phyloP scores from a whole-genome alignment of 2,888 invertebrate species.

The Drosophila sordidapex region DNA sequence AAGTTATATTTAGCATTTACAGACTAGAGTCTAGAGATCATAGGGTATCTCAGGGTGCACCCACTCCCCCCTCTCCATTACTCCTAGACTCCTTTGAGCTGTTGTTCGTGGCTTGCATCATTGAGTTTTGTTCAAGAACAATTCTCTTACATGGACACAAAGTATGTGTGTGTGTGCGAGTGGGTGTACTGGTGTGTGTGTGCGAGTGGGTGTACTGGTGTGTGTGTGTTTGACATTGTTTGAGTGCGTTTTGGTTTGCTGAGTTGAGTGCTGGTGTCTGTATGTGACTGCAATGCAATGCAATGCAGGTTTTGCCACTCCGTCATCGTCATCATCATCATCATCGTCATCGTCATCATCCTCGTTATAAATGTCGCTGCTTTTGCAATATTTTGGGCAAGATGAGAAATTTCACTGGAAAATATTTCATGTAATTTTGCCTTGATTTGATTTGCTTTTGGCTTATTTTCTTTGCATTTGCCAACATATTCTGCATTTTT shows the following conservation, averaged over 20 bases:
- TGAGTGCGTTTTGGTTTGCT: conserved; percentile 29
- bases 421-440: conserved; percentile 31
- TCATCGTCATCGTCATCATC: conserved; percentile 37
- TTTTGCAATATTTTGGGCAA: background rate
- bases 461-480: conserved; percentile 18
- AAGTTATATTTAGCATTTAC: background rate
- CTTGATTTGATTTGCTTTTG: conserved; percentile 43
- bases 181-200: conserved; percentile 16
- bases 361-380: conserved; percentile 62
- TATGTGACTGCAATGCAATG: conserved; percentile 53
- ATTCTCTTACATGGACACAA: conserved; percentile 53
- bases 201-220: conserved; percentile 10
- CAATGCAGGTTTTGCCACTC: conserved; percentile 54
- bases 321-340: conserved; percentile 41
- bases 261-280: conserved; percentile 34
- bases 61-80: background rate
- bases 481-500: conserved; percentile 7
- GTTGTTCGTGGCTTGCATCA: conserved; percentile 52
- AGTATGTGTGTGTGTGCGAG: conserved; percentile 20
- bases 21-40: background rate
- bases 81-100: conserved; percentile 29
- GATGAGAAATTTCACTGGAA: conserved; percentile 18
- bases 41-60: background rate
- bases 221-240: conserved; percentile 42
- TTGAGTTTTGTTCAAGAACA: conserved; percentile 73